Conservation (phyloP, 2,113 vertebrate species). For the Callospermophilus lateralis region DNA sequence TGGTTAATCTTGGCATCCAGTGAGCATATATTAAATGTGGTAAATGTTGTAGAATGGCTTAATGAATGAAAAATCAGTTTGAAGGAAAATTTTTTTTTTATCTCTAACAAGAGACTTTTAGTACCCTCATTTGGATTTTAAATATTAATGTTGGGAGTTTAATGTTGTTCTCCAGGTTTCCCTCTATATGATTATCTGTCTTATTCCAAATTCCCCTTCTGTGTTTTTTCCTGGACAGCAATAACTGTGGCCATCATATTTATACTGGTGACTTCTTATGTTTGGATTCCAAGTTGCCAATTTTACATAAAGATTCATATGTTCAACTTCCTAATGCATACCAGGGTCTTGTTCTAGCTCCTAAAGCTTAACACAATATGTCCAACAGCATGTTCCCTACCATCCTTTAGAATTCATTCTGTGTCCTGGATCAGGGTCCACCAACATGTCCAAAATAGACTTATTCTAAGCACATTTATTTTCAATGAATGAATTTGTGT, state of each 20-base stretch:
- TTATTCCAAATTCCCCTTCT: not conserved
- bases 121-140: not conserved
- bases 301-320: not conserved
- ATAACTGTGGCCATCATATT: not conserved
- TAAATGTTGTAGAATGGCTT: not conserved
- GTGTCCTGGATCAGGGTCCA: not conserved
- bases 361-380: not conserved
- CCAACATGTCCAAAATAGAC: not conserved
- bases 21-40: not conserved
- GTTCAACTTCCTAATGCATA: not conserved
- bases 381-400: not conserved
- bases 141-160: not conserved
- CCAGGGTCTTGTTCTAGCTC: not conserved
- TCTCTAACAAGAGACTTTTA: not conserved
- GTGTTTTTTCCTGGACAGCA: not conserved
- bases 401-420: not conserved
- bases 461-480: not conserved
- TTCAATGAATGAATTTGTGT: slow-evolving; percentile 1
- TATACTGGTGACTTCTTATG: not conserved
- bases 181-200: not conserved
- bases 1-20: not conserved
- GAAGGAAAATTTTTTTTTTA: not conserved
- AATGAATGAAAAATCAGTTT: not conserved
- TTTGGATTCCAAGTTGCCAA: not conserved
- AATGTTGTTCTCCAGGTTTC: not conserved